Conservation (phyloP, 2,797 vertebrate species). For the Numenius phaeopus region DNA sequence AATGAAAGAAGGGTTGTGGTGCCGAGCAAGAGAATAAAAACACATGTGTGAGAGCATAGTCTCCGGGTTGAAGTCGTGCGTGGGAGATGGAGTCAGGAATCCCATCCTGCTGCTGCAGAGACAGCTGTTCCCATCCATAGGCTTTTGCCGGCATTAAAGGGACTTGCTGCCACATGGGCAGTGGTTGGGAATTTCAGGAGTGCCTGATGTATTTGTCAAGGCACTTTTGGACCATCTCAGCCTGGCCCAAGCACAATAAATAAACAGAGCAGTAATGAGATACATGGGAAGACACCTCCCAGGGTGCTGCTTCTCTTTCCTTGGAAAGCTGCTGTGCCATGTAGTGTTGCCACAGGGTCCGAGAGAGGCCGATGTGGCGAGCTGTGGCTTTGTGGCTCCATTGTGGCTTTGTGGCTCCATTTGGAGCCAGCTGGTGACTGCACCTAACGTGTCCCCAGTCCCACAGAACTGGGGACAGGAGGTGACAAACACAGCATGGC, state of each 20-base stretch:
- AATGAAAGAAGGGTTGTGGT: too few relatives aligned
- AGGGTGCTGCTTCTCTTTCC: background rate
- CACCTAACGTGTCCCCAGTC: fast-evolving
- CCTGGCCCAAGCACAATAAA: background rate
- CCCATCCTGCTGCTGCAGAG: background rate
- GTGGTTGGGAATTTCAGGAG: background rate
- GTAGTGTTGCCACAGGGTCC: background rate
- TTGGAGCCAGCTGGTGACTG: fast-evolving
- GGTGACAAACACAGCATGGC: background rate
- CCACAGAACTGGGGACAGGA: background rate
- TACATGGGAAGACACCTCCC: background rate
- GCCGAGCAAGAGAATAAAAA: background rate
- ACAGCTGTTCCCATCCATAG: background rate
- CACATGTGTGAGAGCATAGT: fast-evolving
- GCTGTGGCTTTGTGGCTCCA: background rate
- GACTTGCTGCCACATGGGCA: background rate
- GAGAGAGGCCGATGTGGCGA: background rate
- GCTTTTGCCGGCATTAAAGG: background rate
- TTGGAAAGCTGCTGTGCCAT: too few relatives aligned
- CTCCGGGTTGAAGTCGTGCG: fast-evolving
- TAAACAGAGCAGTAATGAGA: background rate
- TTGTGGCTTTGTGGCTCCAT: too few relatives aligned
- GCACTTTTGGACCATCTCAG: background rate
- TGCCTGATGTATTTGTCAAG: background rate
- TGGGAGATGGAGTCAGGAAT: background rate